Evolutionary conservation across 2,113 vertebrate species (phyloP).

Genomic region (Cephalopterus ornatus): DNA sequence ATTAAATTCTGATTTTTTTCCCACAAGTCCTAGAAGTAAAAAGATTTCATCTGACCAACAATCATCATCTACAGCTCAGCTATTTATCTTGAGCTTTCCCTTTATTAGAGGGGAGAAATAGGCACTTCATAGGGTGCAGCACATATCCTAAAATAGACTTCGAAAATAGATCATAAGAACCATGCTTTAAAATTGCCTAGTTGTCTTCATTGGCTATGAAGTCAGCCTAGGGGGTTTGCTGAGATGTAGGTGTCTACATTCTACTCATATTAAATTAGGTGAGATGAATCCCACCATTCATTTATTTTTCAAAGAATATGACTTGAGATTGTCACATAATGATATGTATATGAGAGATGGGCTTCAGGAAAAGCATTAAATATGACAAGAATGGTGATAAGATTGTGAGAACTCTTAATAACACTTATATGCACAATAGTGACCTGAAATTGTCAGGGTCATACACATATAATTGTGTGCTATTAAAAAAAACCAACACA

Average conservation of each 20-base stretch:
- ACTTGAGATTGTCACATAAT: not conserved
- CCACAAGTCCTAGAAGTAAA: not conserved
- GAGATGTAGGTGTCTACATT: conserved; percentile 11
- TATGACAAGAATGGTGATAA: not conserved
- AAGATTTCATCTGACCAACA: not conserved
- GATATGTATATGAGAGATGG: not conserved
- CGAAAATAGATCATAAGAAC: conserved; percentile 17
- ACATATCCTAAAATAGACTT: conserved; percentile 6
- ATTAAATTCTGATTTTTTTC: not conserved
- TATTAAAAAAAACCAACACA: not conserved
- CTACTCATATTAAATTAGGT: conserved; percentile 25
- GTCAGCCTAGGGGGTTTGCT: conserved; percentile 13
- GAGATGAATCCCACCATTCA: conserved; percentile 26
- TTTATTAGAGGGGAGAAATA: not conserved
- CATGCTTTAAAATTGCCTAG: conserved; percentile 12
- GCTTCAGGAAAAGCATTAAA: not conserved
- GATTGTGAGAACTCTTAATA: not conserved
- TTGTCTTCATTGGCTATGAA: conserved; percentile 17
- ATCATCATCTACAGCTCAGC: not conserved
- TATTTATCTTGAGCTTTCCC: not conserved
- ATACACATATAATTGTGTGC: not conserved
- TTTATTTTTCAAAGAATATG: conserved; percentile 40
- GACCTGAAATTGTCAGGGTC: not conserved
- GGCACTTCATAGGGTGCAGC: not conserved
- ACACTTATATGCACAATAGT: not conserved